These are phyloP conservation scores for Crocallis elinguaria DNA, from an alignment of 2,888 invertebrate species.

Conservation along the genomic window DNA sequence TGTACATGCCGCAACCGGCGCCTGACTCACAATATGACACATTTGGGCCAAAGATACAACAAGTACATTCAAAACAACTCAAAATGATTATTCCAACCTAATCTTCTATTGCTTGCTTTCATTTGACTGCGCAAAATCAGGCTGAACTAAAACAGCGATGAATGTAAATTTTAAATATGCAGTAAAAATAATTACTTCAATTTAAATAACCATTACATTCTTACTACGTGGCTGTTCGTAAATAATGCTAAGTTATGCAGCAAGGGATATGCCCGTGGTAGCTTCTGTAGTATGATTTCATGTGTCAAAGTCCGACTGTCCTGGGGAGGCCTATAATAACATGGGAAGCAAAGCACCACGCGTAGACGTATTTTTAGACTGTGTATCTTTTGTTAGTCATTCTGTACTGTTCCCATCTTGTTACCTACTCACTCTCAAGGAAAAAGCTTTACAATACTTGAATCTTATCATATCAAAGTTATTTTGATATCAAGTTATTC, in stretches of 20 bases:
- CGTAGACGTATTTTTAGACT: conserved; percentile 69
- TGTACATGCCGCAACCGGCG: conserved; percentile 48
- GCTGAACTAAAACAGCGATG: conserved; percentile 24
- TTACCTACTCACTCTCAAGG: background rate
- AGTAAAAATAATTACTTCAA: conserved; percentile 1
- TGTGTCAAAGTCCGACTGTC: conserved; percentile 45
- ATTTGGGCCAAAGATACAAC: conserved; percentile 67
- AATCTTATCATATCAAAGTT: no score
- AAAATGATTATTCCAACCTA: background rate
- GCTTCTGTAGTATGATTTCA: conserved; percentile 26
- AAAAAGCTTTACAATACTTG: no score
- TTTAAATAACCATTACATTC: background rate
- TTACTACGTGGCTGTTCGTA: background rate
- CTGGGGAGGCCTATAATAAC: conserved; percentile 49
- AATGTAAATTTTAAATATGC: conserved; percentile 3
- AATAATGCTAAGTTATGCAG: background rate
- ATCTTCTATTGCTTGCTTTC: background rate
- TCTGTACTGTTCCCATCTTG: conserved; percentile 34
- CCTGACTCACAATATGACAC: conserved; percentile 70
- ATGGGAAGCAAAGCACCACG: conserved; percentile 59
- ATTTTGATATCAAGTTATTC: no score
- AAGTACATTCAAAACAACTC: conserved; percentile 29
- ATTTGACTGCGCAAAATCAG: background rate
- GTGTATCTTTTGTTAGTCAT: conserved; percentile 69
- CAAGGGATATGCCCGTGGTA: conserved; percentile 29